Evolutionary conservation across 2,113 vertebrate genomes (phyloP).

Genomic region (Probosciger aterrimus): DNA sequence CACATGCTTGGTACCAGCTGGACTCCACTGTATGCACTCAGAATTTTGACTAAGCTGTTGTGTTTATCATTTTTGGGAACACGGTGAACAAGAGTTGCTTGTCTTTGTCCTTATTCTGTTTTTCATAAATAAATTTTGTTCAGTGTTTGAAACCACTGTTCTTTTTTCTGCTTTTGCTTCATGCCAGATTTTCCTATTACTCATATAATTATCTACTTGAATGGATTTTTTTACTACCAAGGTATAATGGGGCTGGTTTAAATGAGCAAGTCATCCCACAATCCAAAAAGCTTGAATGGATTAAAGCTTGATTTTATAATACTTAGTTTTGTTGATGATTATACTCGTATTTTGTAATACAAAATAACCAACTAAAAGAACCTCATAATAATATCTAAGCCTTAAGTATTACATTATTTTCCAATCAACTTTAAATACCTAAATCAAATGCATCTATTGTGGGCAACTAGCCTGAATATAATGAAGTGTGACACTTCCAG

Average conservation of each 20-base stretch:
- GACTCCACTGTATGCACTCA: not conserved
- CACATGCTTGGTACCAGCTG: not conserved
- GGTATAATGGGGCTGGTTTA: not conserved
- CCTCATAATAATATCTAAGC: not conserved
- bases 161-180: slow-evolving; percentile 15
- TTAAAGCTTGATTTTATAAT: not conserved
- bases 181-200: slow-evolving; percentile 4
- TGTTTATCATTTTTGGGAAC: not conserved
- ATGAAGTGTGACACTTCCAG: not conserved
- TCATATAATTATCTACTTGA: not conserved
- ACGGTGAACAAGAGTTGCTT: not conserved
- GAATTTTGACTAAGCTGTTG: slow-evolving; percentile 1
- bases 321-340: not conserved
- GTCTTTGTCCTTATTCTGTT: not conserved
- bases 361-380: not conserved
- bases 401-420: not conserved
- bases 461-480: not conserved
- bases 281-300: not conserved
- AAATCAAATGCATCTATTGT: not conserved
- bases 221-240: not conserved
- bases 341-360: not conserved
- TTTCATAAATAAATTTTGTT: not conserved
- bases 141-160: not conserved
- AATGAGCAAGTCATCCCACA: not conserved
- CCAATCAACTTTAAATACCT: not conserved